A percentile compares a stretch with the other conserved stretches of the same genome.
phyloP scores from a whole-genome alignment of 2,113 vertebrate species.

The Sphyrna mokarran region DNA sequence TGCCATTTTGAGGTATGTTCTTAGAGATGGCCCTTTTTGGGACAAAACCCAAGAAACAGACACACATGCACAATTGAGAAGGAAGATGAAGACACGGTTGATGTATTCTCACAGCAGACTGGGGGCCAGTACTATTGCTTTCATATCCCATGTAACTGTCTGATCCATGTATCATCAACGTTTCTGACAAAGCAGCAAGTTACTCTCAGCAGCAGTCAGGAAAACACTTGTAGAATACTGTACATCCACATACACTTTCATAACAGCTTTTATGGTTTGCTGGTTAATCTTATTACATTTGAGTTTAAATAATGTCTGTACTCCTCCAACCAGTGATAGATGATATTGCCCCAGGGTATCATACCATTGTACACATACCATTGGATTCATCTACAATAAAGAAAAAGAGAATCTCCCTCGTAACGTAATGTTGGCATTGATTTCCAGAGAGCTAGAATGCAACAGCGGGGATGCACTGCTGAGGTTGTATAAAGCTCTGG shows the following conservation, averaged over 20 bases:
- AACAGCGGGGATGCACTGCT: too few species aligned
- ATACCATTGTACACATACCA: too few species aligned
- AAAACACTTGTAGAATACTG: conserved; percentile 35
- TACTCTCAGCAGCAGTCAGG: conserved; percentile 31
- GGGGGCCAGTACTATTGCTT: conserved; percentile 46
- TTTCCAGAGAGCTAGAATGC: too few species aligned
- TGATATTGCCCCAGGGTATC: too few species aligned
- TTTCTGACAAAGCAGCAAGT: conserved; percentile 34
- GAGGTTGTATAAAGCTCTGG: too few species aligned
- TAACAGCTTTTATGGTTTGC: conserved; percentile 37
- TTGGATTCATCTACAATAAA: too few species aligned
- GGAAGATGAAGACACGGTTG: conserved; percentile 67
- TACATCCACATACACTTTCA: conserved; percentile 28
- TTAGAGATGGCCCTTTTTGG: not conserved
- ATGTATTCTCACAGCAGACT: conserved; percentile 68
- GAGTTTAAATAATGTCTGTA: conserved; percentile 7
- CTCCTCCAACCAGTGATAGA: too few species aligned
- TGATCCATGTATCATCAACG: conserved; percentile 19
- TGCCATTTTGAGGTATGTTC: not conserved
- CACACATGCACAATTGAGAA: conserved; percentile 53
- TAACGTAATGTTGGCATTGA: too few species aligned
- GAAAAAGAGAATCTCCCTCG: too few species aligned
- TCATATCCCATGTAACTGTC: conserved; percentile 1
- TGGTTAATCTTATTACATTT: conserved; percentile 36
- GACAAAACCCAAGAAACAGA: not conserved